Conservation (phyloP, 2,113 vertebrate species). For the Ovis canadensis region DNA sequence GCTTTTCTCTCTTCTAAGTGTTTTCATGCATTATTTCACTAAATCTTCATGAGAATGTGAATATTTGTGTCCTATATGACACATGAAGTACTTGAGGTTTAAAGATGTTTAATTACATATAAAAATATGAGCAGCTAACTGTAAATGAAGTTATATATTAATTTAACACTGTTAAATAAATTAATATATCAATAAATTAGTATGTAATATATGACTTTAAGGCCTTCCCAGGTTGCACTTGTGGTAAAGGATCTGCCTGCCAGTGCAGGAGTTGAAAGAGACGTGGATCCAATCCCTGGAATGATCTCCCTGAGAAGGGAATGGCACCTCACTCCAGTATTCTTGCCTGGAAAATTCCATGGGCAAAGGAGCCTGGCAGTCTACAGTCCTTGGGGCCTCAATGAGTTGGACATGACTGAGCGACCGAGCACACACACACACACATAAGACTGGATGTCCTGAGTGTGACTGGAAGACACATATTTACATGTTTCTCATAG, state of each 20-base stretch:
- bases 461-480: not conserved
- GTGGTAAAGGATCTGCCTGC: not conserved
- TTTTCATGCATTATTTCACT: not conserved
- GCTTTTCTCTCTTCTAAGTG: not conserved
- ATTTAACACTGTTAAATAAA: not conserved
- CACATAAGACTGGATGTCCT: not conserved
- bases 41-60: not conserved
- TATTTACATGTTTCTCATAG: not conserved
- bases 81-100: not conserved
- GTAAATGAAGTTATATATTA: not conserved
- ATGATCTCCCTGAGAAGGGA: not conserved
- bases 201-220: not conserved
- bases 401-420: not conserved
- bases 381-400: not conserved
- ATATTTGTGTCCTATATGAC: not conserved
- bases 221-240: not conserved
- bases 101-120: not conserved
- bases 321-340: not conserved
- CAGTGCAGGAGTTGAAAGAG: not conserved
- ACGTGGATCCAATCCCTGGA: not conserved
- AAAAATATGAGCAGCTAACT: not conserved
- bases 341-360: not conserved
- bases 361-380: not conserved
- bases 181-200: not conserved
- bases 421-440: fast-evolving